Evolutionary conservation across 2,797 vertebrate genomes (phyloP).

Genomic region (Emydoidea blandingii): DNA sequence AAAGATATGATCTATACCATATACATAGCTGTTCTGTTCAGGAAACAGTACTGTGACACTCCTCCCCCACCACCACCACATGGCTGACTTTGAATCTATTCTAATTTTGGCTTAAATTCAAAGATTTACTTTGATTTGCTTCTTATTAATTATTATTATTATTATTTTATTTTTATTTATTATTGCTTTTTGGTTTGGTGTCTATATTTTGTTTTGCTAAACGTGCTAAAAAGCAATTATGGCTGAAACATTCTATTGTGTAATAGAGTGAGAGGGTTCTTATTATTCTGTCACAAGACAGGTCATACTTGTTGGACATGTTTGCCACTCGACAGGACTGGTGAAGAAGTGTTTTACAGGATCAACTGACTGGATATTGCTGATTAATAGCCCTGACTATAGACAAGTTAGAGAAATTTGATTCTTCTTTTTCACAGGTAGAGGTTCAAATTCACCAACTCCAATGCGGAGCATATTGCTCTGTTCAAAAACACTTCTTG

Average conservation of each 20-base stretch:
- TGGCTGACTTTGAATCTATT: not conserved
- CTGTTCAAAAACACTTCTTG: not conserved
- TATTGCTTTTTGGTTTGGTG: not conserved
- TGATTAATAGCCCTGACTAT: not conserved
- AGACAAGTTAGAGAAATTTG: not conserved
- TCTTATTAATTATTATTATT: not conserved
- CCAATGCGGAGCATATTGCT: not conserved
- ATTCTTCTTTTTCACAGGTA: not conserved
- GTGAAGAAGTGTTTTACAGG: not conserved
- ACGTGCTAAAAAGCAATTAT: not conserved
- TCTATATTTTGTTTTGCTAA: not conserved
- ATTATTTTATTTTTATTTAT: not conserved
- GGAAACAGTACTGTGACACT: not conserved
- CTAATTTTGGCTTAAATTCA: not conserved
- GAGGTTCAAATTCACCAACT: not conserved
- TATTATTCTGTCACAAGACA: not conserved
- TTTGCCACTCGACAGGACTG: not conserved
- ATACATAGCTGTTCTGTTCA: not conserved
- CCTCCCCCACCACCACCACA: not conserved
- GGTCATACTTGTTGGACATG: not conserved
- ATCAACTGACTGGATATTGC: not conserved
- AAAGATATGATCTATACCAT: not conserved
- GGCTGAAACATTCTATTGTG: not conserved
- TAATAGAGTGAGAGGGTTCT: not conserved
- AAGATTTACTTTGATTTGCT: not conserved